A percentile compares a stretch with the other conserved stretches of the same genome.
These are phyloP conservation scores for Buphagus erythrorhynchus DNA, from an alignment of 2,797 vertebrate species.

Conservation along the genomic window DNA sequence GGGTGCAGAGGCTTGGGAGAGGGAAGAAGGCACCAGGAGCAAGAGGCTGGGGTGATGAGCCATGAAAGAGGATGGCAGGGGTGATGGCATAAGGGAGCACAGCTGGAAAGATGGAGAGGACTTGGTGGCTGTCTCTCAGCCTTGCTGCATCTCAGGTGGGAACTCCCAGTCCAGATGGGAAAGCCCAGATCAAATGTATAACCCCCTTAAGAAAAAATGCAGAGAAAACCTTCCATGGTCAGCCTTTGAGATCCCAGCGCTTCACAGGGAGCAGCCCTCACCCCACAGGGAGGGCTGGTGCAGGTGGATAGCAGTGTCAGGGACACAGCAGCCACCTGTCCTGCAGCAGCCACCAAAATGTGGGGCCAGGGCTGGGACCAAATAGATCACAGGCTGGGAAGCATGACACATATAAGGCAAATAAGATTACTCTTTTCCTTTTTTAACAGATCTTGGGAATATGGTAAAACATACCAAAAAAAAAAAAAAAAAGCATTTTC, in stretches of 20 bases:
- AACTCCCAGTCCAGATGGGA: not conserved
- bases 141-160: not conserved
- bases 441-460: not conserved
- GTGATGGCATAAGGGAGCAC: not conserved
- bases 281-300: not conserved
- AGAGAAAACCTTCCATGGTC: not conserved
- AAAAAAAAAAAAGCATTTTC: not conserved
- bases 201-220: not conserved
- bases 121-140: not conserved
- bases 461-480: not conserved
- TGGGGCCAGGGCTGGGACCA: not conserved
- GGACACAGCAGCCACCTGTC: not conserved
- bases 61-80: not conserved
- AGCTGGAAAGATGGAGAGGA: not conserved
- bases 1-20: not conserved
- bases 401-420: not conserved
- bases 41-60: not conserved
- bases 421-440: not conserved
- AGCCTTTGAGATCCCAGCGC: not conserved
- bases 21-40: not conserved
- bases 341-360: not conserved
- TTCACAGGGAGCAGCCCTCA: not conserved
- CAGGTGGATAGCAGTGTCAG: not conserved
- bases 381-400: fast-evolving
- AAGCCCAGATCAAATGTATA: not conserved